Evolutionary conservation across 2,113 vertebrate species (phyloP).

Genomic region (Micromys minutus): DNA sequence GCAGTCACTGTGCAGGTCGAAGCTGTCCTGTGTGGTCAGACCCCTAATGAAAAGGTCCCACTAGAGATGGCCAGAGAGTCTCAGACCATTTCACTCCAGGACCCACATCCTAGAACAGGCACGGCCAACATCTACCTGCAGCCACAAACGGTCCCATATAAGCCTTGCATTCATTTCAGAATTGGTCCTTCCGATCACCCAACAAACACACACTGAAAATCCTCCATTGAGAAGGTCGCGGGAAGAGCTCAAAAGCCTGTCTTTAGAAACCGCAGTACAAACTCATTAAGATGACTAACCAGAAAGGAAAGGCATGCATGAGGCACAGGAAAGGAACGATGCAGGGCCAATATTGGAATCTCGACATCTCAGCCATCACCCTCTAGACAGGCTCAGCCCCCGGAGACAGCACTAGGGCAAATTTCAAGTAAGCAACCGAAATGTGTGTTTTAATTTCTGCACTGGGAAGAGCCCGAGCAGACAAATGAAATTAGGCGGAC

Average conservation of each 20-base stretch:
- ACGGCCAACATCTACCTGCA: neutral
- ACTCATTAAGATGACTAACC: neutral
- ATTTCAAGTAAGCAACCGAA: constrained; percentile 39
- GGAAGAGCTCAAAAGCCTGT: neutral
- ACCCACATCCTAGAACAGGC: neutral
- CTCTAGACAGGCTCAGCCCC: neutral
- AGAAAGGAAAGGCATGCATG: neutral
- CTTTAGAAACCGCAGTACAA: neutral
- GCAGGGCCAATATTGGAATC: neutral
- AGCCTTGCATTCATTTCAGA: neutral
- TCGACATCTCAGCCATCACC: constrained; percentile 13
- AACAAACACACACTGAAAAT: neutral
- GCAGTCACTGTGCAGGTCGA: neutral
- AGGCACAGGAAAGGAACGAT: neutral
- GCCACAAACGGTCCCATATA: neutral
- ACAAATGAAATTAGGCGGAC: constrained; percentile 24
- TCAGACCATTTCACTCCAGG: neutral
- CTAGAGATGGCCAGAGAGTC: neutral
- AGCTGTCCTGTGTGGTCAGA: neutral
- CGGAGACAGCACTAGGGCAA: neutral
- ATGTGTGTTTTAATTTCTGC: constrained; percentile 38
- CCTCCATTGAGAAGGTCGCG: neutral
- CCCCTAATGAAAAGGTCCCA: neutral
- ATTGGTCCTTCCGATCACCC: neutral
- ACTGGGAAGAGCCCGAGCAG: constrained; percentile 36